A percentile compares a stretch with the other conserved stretches of the same genome.
These are phyloP conservation scores for Gymnogyps californianus DNA, from an alignment of 2,113 vertebrate species.

Conservation along the genomic window DNA sequence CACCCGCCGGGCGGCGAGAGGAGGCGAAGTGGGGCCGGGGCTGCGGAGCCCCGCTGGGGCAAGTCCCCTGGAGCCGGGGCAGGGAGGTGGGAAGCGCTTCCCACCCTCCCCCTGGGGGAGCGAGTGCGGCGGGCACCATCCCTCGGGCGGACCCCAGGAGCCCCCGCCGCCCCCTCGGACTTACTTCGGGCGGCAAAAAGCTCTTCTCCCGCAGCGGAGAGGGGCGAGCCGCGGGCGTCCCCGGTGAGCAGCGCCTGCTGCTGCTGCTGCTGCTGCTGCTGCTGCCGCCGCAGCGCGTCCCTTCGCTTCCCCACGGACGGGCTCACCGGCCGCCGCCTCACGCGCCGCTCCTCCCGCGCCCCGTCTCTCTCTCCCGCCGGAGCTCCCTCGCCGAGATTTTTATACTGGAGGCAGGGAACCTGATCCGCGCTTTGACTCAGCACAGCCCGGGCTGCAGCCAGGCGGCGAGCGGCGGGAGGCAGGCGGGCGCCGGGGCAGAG, in stretches of 20 bases:
- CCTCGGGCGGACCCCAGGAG: background rate
- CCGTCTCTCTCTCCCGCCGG: background rate
- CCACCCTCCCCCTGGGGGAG: background rate
- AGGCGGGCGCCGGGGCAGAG: conserved; percentile 13
- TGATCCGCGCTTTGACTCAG: conserved; percentile 57
- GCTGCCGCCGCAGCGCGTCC: background rate
- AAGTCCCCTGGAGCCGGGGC: background rate
- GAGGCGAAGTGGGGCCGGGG: too few species aligned
- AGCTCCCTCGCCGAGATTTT: conserved; percentile 41
- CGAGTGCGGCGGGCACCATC: too few species aligned
- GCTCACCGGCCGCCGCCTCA: background rate
- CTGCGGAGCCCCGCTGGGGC: background rate
- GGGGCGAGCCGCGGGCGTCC: background rate
- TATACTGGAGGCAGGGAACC: conserved; percentile 68
- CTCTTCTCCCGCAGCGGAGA: background rate
- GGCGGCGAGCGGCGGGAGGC: conserved; percentile 7
- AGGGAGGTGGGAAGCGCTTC: background rate
- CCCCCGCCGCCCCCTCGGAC: background rate
- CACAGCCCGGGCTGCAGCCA: conserved; percentile 38
- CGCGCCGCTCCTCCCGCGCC: background rate
- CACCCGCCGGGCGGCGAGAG: background rate
- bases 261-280: background rate
- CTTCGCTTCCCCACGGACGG: background rate
- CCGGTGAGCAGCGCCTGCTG: background rate
- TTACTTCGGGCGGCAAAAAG: background rate